A percentile compares a stretch with the other conserved stretches of the same genome.
Evolutionary conservation across 2,113 vertebrate genomes (phyloP).

Genomic region (Balaeniceps rex): DNA sequence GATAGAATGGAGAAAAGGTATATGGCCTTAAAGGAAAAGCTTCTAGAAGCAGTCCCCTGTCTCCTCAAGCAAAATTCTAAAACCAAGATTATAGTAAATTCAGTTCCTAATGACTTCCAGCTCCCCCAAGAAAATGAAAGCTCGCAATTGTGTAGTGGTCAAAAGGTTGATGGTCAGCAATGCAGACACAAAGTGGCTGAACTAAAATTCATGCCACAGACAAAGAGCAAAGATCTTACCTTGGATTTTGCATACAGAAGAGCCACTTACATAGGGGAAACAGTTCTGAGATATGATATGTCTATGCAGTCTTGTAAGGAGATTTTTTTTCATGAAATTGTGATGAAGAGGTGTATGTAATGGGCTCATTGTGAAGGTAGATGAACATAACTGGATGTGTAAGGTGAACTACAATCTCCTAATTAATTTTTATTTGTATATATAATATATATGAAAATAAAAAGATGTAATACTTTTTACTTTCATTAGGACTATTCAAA

Average conservation of each 20-base stretch:
- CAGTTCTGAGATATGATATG: not conserved
- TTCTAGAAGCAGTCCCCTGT: not conserved
- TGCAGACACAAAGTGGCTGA: not conserved
- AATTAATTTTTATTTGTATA: not conserved
- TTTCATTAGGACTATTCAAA: not conserved
- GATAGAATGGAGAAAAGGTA: not conserved
- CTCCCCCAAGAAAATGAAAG: not conserved
- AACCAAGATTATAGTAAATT: not conserved
- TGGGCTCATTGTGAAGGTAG: not conserved
- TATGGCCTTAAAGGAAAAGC: not conserved
- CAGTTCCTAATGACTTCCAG: not conserved
- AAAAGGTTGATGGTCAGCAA: not conserved
- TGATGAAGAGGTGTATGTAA: not conserved
- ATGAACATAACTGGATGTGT: not conserved
- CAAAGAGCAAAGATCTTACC: not conserved
- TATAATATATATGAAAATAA: not conserved
- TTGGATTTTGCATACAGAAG: not conserved
- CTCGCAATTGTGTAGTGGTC: not conserved
- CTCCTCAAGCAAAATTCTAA: not conserved
- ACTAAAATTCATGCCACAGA: not conserved
- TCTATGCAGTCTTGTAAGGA: not conserved
- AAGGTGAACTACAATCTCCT: not conserved
- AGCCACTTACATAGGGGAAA: not conserved
- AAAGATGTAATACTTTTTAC: not conserved
- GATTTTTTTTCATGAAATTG: not conserved